Percentiles rank a stretch among this genome's conserved stretches.
Evolutionary conservation across 2,888 invertebrate species (phyloP).

Genomic region (Limulus polyphemus): DNA sequence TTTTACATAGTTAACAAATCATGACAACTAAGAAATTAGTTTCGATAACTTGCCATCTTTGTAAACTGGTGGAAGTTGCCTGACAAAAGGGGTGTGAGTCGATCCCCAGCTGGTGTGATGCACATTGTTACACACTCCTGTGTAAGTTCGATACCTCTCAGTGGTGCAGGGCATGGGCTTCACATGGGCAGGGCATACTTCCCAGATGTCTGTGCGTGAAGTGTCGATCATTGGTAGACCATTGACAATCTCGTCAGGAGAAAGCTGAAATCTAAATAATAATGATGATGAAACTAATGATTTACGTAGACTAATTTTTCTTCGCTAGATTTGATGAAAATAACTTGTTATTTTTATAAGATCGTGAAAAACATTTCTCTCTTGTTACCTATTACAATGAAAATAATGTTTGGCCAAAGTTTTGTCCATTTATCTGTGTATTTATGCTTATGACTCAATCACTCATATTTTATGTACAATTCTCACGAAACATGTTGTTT

Average conservation of each 20-base stretch:
- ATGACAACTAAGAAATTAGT: too few relatives aligned
- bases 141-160: constrained; percentile 47
- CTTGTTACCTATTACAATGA: too few relatives aligned
- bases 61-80: constrained; percentile 60
- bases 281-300: not conserved
- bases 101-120: constrained; percentile 54
- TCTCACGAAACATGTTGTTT: too few relatives aligned
- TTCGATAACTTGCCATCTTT: constrained; percentile 49
- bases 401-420: too few relatives aligned
- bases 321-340: too few relatives aligned
- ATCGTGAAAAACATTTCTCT: too few relatives aligned
- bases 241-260: constrained; percentile 30
- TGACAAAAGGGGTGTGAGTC: constrained; percentile 57
- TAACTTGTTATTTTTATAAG: too few relatives aligned
- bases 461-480: too few relatives aligned
- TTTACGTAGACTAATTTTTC: too few relatives aligned
- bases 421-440: too few relatives aligned
- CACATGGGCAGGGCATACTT: constrained; percentile 29
- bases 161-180: constrained; percentile 25
- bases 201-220: constrained; percentile 29
- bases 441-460: too few relatives aligned
- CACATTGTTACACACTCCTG: constrained; percentile 66
- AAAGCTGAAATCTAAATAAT: constrained; percentile 26
- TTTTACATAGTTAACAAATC: too few relatives aligned
- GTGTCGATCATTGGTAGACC: constrained; percentile 32